phyloP scores from a whole-genome alignment of 1,140 invertebrate species.

The Halyomorpha halys region DNA sequence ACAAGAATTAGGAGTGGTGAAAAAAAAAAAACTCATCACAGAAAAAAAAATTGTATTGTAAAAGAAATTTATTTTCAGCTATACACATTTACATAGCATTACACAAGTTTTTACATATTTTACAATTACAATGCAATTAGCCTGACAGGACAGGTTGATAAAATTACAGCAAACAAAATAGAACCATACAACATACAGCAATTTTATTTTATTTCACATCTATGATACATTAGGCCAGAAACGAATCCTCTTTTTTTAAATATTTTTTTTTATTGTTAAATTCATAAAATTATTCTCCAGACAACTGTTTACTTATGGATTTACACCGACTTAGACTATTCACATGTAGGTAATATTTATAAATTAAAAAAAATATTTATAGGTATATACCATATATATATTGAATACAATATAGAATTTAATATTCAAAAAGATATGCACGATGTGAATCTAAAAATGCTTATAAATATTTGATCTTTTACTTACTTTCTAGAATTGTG shows the following conservation, averaged over 20 bases:
- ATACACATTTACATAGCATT: slow-evolving; percentile 7
- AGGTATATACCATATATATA: background rate
- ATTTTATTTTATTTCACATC: background rate
- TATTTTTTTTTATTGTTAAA: background rate
- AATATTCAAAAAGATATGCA: slow-evolving; percentile 5
- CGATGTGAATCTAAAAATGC: background rate
- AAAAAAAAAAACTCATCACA: too few relatives aligned
- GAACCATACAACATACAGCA: background rate
- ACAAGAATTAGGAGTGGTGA: too few relatives aligned
- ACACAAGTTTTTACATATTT: slow-evolving; percentile 2
- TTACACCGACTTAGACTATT: background rate
- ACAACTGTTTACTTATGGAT: background rate
- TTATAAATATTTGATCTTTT: slow-evolving; percentile 8
- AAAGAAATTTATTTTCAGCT: slow-evolving; percentile 8
- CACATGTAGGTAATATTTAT: background rate
- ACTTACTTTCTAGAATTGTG: background rate
- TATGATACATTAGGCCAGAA: background rate
- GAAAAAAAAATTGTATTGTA: too few relatives aligned
- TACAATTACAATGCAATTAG: background rate
- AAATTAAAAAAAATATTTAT: background rate
- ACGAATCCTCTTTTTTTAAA: background rate
- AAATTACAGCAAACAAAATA: background rate
- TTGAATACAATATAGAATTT: background rate
- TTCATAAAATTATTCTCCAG: background rate
- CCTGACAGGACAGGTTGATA: background rate